A percentile compares a stretch with the other conserved stretches of the same genome.
These are phyloP conservation scores for Ficedula albicollis DNA, from an alignment of 2,797 vertebrate species.

Conservation along the genomic window DNA sequence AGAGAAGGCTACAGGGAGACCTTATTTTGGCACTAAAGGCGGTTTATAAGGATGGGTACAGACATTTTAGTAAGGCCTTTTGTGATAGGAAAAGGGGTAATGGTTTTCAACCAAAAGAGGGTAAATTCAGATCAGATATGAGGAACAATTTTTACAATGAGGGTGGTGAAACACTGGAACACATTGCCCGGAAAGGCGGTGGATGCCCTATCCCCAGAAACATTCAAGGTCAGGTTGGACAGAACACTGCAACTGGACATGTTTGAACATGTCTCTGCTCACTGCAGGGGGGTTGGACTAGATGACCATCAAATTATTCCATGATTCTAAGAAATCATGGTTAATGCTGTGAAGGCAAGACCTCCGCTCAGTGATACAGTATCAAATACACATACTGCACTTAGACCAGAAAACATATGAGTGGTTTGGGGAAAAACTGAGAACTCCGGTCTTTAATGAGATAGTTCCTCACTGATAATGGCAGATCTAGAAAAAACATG, in stretches of 20 bases:
- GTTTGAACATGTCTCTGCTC: neutral
- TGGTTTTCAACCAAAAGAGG: neutral
- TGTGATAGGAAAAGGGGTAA: neutral
- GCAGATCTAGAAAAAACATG: neutral
- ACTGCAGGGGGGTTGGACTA: neutral
- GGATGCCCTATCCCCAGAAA: neutral
- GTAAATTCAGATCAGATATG: neutral
- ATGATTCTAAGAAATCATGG: neutral
- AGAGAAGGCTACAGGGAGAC: neutral
- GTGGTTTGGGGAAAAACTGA: neutral
- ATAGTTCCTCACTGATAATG: neutral
- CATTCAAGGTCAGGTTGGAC: neutral
- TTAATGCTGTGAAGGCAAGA: neutral
- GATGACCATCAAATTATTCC: neutral
- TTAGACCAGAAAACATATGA: neutral
- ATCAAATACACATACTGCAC: neutral
- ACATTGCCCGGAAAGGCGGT: neutral
- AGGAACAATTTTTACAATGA: fast-evolving
- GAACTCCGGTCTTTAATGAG: neutral
- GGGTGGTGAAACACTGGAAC: neutral
- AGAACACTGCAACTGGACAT: neutral
- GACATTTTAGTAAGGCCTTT: neutral
- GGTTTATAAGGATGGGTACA: neutral
- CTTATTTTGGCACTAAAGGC: neutral
- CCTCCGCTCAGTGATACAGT: neutral